Conservation (phyloP, 1,140 invertebrate genomes). For the Scylla paramamosain region DNA sequence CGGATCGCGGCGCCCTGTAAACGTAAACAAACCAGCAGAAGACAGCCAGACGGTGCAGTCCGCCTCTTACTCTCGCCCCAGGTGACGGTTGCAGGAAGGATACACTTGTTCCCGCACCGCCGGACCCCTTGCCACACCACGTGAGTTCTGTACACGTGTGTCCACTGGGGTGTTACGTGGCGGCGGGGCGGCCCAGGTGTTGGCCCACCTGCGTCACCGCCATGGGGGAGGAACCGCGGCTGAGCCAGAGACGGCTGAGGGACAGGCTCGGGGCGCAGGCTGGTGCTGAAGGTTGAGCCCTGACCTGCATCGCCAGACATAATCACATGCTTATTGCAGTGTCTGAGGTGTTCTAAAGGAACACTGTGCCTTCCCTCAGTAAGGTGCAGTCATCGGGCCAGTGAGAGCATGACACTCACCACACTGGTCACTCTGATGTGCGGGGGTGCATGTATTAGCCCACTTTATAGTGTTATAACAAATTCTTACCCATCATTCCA, state of each 20-base stretch:
- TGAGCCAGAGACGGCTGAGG: not conserved
- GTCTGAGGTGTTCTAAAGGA: too few species aligned
- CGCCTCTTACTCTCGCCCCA: not conserved
- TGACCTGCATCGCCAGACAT: not conserved
- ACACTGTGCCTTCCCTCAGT: too few species aligned
- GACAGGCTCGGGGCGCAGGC: not conserved
- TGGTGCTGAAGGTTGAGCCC: not conserved
- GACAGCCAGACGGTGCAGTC: not conserved
- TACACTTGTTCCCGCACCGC: not conserved
- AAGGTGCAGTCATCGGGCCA: too few species aligned
- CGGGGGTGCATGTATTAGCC: too few species aligned
- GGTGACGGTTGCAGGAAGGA: not conserved
- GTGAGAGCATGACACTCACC: too few species aligned
- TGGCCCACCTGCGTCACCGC: not conserved
- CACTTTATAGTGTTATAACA: too few species aligned
- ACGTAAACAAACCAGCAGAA: slow-evolving; percentile 14
- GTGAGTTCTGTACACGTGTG: not conserved
- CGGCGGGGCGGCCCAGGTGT: not conserved
- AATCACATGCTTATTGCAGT: too few species aligned
- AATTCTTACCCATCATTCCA: too few species aligned
- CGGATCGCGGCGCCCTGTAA: not conserved
- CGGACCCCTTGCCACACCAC: not conserved
- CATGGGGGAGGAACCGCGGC: not conserved
- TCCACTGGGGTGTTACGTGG: not conserved
- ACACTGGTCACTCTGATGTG: too few species aligned